phyloP scores from a whole-genome alignment of 2,888 invertebrate genomes.

The Thereva unica region DNA sequence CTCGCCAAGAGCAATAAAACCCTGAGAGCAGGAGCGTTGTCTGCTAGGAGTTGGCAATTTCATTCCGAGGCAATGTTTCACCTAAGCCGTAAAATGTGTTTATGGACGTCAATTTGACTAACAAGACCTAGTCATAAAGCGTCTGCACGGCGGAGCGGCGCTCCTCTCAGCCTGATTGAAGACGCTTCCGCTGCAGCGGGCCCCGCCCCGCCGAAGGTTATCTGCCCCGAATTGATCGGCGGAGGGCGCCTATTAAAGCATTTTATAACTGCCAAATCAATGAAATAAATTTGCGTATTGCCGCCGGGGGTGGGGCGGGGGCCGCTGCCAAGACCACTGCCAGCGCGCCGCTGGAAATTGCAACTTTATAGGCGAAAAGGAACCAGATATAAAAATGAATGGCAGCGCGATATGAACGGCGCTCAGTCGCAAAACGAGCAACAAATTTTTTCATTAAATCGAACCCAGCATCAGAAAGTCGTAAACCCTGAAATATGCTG shows the following conservation, averaged over 20 bases:
- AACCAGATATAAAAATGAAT: slow-evolving; percentile 1
- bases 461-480: slow-evolving; percentile 38
- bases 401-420: slow-evolving; percentile 3
- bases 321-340: slow-evolving; percentile 1
- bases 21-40: neutral
- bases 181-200: too few species aligned
- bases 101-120: slow-evolving; percentile 28
- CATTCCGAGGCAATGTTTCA: slow-evolving; percentile 19
- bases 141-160: neutral
- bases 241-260: neutral
- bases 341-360: slow-evolving; percentile 2
- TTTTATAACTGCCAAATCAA: slow-evolving; percentile 26
- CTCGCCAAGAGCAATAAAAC: slow-evolving; percentile 16
- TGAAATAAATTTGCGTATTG: slow-evolving; percentile 25
- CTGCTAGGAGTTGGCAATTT: neutral
- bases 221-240: neutral
- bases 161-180: neutral
- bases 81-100: slow-evolving; percentile 25
- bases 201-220: slow-evolving; percentile 2
- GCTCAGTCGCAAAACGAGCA: neutral
- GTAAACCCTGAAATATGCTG: slow-evolving; percentile 39
- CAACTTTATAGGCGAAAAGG: slow-evolving; percentile 18
- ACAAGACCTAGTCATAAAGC: slow-evolving; percentile 1
- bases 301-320: neutral
- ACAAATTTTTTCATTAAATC: slow-evolving; percentile 37